Conservation (phyloP, 2,888 invertebrate species). For the Oasisia sp. region DNA sequence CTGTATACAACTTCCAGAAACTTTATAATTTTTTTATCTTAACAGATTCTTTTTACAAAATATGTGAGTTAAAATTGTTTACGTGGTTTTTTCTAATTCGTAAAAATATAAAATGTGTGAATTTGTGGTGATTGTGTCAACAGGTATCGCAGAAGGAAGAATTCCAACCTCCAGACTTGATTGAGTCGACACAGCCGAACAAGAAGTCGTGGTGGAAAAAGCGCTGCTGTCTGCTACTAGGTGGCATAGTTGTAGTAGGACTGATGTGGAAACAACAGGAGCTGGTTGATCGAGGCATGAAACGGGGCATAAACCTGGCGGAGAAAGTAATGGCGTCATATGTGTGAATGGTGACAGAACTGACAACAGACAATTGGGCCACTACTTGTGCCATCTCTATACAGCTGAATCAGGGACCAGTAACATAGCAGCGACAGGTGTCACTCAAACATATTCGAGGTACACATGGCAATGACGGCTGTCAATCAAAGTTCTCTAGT, state of each 20-base stretch:
- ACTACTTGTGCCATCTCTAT: background rate
- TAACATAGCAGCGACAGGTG: background rate
- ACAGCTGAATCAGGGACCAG: background rate
- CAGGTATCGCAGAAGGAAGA: background rate
- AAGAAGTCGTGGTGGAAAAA: background rate
- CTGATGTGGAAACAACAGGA: background rate
- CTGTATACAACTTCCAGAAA: no score
- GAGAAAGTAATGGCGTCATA: background rate
- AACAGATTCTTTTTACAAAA: background rate
- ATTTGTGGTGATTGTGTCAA: background rate
- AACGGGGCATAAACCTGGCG: background rate
- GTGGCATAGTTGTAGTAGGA: background rate
- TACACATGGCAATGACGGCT: background rate
- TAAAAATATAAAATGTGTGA: background rate
- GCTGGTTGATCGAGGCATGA: background rate
- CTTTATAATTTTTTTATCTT: background rate
- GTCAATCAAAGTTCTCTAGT: background rate
- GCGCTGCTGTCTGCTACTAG: background rate
- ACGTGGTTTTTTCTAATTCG: background rate
- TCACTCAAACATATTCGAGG: no score
- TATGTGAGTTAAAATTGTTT: background rate
- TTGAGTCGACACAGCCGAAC: background rate
- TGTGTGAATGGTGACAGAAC: background rate
- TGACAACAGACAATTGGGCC: background rate
- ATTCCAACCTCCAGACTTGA: background rate